Evolutionary conservation across 2,113 vertebrate species (phyloP), one percentile per base, ranked within the genome.

Genomic region (Argyrosomus japonicus): DNA sequence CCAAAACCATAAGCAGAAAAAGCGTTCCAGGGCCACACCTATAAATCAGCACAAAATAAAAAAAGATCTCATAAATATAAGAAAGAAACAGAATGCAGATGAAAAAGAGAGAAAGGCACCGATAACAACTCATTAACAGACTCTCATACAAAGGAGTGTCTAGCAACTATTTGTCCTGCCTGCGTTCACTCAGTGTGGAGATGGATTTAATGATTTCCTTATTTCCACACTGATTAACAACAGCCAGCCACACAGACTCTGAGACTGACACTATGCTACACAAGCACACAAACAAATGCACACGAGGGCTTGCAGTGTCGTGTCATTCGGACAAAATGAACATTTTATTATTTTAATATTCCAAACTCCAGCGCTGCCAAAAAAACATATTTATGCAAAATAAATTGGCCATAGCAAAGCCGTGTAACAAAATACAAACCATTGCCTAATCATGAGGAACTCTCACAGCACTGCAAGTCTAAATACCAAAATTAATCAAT

Each of bases 161-260:
- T 48, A 64, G 23, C 62, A 78, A 67, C 45, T 75, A 57, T 87
- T 78, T 81, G 58, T 64, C 29, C 74, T 68, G 77, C 72, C 83
- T 89, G 81, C 77, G 23, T 79, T 81, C 68, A 77, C n/a, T 90
- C 68, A 81, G n/a, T 60, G 58, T 77, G 58, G 61, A 84, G 78
- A 87, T 70, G 77, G 75, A 79, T 87, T 83, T 91, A 88, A 93
- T 89, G 54, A 77, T 70, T 85, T 90, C 82, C 79, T 87, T 73
- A 68, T 89, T 90, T 84, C 36, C 72, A 69, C 74, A 77, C 25
- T 84, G 68, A 91, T 88, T 75, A 85, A 82, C 57, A 88, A 76
- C 86, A 90, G 87, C 23, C 82, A 86, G 74, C 60, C 54, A 73
- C 18, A 63, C 61, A 72, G 68, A 76, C 82, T 68, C 77, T 57